Percentiles rank a stretch among this genome's conserved stretches.
These are phyloP conservation scores for Vanacampus margaritifer DNA, from an alignment of 2,113 vertebrate genomes.

Conservation along the genomic window DNA sequence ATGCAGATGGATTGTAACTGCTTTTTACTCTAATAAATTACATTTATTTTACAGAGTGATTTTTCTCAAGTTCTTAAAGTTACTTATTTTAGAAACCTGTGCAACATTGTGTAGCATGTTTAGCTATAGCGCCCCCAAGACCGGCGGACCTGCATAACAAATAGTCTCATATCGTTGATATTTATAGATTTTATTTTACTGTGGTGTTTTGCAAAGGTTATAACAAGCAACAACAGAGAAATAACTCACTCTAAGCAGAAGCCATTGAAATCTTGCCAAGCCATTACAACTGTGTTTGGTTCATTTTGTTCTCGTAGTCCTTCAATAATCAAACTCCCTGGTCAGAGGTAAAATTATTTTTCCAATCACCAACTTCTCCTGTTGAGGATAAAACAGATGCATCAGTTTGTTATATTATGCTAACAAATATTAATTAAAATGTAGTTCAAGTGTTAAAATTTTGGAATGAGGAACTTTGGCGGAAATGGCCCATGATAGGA, in stretches of 20 bases:
- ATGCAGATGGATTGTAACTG: too few species aligned
- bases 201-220: too few species aligned
- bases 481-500: too few species aligned
- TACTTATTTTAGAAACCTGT: neutral
- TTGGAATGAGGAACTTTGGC: too few species aligned
- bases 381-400: neutral
- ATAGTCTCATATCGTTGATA: neutral
- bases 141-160: too few species aligned
- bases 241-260: neutral
- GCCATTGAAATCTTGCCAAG: neutral
- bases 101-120: neutral
- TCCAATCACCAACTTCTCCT: conserved; percentile 87
- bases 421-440: neutral
- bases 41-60: neutral
- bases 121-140: too few species aligned
- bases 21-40: too few species aligned
- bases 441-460: too few species aligned
- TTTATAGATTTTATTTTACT: neutral
- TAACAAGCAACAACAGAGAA: neutral
- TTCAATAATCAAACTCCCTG: conserved; percentile 50
- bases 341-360: conserved; percentile 82
- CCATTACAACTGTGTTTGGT: conserved; percentile 58
- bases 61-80: too few species aligned
- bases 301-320: too few species aligned
- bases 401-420: neutral